These are phyloP conservation scores for Caenorhabditis brenneri DNA, from an alignment of 1,140 invertebrate species.

Conservation along the genomic window DNA sequence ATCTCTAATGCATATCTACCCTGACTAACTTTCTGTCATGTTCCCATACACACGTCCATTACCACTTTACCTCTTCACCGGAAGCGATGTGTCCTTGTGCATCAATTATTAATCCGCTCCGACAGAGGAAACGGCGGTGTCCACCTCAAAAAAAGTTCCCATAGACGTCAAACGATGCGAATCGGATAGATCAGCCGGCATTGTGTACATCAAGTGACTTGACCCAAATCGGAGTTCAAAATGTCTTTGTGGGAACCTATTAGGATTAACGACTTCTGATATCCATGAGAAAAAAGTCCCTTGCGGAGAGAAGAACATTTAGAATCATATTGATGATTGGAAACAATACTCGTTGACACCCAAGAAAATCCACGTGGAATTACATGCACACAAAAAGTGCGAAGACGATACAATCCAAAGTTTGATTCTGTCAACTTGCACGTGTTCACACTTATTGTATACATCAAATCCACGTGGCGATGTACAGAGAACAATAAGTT, in stretches of 20 bases:
- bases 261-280: neutral
- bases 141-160: neutral
- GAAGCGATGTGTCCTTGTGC: slow-evolving; percentile 15
- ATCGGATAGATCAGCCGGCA: neutral
- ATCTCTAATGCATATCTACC: neutral
- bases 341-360: no score
- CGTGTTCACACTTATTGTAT: neutral
- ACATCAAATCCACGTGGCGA: neutral
- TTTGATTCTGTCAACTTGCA: no score
- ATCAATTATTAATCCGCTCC: slow-evolving; percentile 22
- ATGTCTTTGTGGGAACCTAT: neutral
- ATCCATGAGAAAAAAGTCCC: no score
- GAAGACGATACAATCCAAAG: neutral
- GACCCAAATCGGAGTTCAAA: slow-evolving; percentile 35
- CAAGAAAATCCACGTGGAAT: no score
- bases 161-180: slow-evolving; percentile 40
- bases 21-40: neutral
- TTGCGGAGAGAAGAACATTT: no score
- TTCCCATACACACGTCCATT: slow-evolving; percentile 21
- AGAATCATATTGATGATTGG: no score
- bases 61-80: slow-evolving; percentile 19
- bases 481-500: neutral
- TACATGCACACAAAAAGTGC: neutral
- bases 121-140: neutral
- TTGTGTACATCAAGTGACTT: neutral